These are phyloP conservation scores for Falco punctatus DNA, from an alignment of 2,113 vertebrate genomes.

Conservation along the genomic window DNA sequence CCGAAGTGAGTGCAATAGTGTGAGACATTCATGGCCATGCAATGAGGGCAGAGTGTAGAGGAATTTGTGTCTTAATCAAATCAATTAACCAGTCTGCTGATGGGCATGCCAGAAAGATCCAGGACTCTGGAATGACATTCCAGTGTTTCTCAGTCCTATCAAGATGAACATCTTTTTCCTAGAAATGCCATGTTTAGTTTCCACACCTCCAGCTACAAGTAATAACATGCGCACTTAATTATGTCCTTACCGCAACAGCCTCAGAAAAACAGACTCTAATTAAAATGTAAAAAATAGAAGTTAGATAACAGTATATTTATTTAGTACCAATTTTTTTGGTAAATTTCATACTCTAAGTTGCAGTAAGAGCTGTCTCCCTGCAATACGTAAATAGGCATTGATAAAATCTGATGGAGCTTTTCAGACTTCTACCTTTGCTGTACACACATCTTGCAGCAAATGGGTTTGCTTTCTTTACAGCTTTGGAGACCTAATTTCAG, in stretches of 20 bases:
- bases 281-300: background rate
- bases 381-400: fast-evolving
- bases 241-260: background rate
- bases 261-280: background rate
- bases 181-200: background rate
- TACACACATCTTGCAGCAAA: background rate
- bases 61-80: background rate
- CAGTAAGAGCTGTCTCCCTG: background rate
- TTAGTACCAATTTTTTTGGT: background rate
- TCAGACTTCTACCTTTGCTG: background rate
- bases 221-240: background rate
- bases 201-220: background rate
- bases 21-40: fast-evolving
- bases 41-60: background rate
- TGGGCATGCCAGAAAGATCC: background rate
- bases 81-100: background rate
- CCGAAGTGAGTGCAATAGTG: fast-evolving
- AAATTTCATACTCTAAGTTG: background rate
- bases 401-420: background rate
- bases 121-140: background rate
- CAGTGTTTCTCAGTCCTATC: background rate
- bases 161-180: background rate
- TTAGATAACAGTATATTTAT: background rate
- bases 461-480: background rate
- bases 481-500: background rate